These are phyloP conservation scores for Poeciliopsis presidionis DNA, from an alignment of 2,797 vertebrate genomes.

Conservation along the genomic window DNA sequence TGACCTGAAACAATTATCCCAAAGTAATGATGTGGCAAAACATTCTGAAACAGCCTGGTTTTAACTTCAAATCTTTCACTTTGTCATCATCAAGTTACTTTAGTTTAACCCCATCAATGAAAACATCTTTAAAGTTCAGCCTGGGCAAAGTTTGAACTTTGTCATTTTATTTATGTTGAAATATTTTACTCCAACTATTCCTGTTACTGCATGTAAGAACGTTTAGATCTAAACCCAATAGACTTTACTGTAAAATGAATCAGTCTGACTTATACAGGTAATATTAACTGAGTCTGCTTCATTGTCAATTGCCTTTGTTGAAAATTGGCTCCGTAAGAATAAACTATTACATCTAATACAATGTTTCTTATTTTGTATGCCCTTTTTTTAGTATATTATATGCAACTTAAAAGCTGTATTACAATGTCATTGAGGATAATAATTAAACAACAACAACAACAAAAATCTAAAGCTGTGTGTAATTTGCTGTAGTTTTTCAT, in stretches of 20 bases:
- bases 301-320: background rate
- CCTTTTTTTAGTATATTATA: background rate
- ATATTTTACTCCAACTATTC: background rate
- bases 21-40: background rate
- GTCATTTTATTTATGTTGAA: background rate
- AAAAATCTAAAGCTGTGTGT: background rate
- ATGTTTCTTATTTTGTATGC: background rate
- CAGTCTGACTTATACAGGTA: no score
- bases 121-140: background rate
- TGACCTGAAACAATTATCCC: background rate
- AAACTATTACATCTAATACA: background rate
- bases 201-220: background rate
- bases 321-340: background rate
- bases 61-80: background rate
- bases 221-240: background rate
- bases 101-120: background rate
- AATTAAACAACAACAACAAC: background rate
- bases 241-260: background rate
- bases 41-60: background rate
- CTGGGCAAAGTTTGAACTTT: background rate
- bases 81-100: background rate
- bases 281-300: background rate
- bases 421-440: background rate
- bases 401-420: background rate
- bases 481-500: background rate